A percentile compares a stretch with the other conserved stretches of the same genome.
Conservation (phyloP, 2,888 invertebrate species). For the Lasiommata megera region DNA sequence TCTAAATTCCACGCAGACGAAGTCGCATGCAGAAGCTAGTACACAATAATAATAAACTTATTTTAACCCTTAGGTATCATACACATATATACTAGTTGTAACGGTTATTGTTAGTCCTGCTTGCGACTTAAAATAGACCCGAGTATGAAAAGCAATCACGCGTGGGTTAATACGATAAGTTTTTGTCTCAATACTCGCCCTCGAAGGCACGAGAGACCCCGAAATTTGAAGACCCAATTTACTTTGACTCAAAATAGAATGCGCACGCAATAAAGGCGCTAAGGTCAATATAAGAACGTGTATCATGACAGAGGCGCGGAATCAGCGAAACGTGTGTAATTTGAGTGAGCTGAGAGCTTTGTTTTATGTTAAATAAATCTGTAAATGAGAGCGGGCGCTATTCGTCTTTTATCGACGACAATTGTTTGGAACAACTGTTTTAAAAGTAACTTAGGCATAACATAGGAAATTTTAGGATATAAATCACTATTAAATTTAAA, state of each 20-base stretch:
- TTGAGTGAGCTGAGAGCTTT: conserved; percentile 28
- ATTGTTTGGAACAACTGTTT: background rate
- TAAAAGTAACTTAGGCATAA: background rate
- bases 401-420: conserved; percentile 1
- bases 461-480: no score
- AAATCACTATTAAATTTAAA: no score
- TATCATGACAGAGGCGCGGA: conserved; percentile 31
- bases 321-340: conserved; percentile 31
- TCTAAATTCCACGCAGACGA: no score
- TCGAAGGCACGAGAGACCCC: conserved; percentile 28
- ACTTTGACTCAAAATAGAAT: conserved; percentile 34
- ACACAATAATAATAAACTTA: no score
- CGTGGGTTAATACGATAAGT: conserved; percentile 33
- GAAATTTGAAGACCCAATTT: conserved; percentile 37
- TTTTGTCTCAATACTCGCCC: conserved; percentile 25
- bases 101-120: no score
- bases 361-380: conserved; percentile 18
- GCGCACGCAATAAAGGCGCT: conserved; percentile 33
- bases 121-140: conserved; percentile 18
- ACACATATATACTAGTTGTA: no score
- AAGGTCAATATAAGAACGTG: conserved; percentile 33
- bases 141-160: conserved; percentile 31
- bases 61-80: no score
- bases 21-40: no score
- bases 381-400: background rate